phyloP scores from a whole-genome alignment of 2,113 vertebrate species.

The Sitta europaea region DNA sequence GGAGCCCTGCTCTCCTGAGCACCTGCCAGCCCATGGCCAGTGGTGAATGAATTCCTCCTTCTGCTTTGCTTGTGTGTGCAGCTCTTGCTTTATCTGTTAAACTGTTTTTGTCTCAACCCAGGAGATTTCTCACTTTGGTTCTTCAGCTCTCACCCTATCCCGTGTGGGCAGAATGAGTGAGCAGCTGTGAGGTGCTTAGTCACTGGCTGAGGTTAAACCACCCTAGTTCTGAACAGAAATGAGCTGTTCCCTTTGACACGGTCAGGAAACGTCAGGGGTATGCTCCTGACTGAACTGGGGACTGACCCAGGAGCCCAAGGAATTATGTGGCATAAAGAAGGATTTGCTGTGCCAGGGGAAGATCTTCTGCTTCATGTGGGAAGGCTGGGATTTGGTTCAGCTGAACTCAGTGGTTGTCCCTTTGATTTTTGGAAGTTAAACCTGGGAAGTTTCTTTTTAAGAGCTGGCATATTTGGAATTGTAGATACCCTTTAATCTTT shows the following conservation, averaged over 20 bases:
- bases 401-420: fast-evolving
- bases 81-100: neutral
- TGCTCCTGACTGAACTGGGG: neutral
- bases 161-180: neutral
- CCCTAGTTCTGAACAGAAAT: neutral
- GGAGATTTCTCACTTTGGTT: neutral
- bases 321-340: neutral
- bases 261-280: neutral
- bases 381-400: neutral
- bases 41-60: neutral
- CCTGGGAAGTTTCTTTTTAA: neutral
- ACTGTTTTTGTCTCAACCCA: neutral
- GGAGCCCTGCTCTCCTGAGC: neutral
- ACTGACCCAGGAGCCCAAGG: neutral
- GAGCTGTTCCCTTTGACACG: neutral
- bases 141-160: neutral
- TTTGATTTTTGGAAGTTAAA: neutral
- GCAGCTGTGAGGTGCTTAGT: neutral
- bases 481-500: neutral
- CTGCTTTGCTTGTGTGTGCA: neutral
- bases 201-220: neutral
- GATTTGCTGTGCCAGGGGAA: neutral
- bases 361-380: neutral
- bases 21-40: neutral
- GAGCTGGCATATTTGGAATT: neutral